Percentiles rank a stretch among this genome's conserved stretches.
Conservation (phyloP, 2,797 vertebrate species). For the Atherinosoma microstoma region DNA sequence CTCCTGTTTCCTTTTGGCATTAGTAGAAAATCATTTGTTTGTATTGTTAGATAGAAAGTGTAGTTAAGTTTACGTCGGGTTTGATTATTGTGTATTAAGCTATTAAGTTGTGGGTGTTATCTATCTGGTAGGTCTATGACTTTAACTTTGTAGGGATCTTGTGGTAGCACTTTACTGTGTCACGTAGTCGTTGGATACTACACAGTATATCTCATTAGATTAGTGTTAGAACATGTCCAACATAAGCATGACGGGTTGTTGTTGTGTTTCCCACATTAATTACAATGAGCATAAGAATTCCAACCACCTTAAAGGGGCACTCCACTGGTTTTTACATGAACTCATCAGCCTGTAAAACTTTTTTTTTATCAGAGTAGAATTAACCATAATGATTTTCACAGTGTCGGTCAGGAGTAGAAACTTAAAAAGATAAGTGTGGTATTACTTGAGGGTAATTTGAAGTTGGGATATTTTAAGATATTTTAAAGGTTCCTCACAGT, state of each 20-base stretch:
- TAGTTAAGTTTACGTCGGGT: conserved; percentile 13
- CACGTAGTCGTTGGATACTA: conserved; percentile 25
- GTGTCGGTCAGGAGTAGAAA: not conserved
- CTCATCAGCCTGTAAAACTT: not conserved
- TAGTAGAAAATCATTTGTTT: conserved; percentile 9
- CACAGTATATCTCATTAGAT: conserved; percentile 20
- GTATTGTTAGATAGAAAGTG: conserved; percentile 9
- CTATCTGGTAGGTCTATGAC: conserved; percentile 24
- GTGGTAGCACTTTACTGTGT: conserved; percentile 56
- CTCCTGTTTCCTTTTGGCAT: conserved; percentile 30
- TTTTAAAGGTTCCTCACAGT: not conserved
- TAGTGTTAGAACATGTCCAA: conserved; percentile 21
- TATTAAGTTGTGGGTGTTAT: conserved; percentile 30
- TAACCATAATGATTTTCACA: not conserved
- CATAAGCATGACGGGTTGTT: not conserved
- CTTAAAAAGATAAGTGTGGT: not conserved
- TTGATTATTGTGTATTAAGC: conserved; percentile 29
- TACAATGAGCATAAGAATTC: not conserved
- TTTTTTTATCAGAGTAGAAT: not conserved
- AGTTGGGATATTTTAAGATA: not conserved
- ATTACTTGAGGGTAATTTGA: conserved; percentile 18
- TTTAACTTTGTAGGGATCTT: conserved; percentile 22
- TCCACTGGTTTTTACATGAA: conserved; percentile 13
- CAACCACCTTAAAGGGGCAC: conserved; percentile 15
- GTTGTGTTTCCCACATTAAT: conserved; percentile 12